A percentile compares a stretch with the other conserved stretches of the same genome.
These are phyloP conservation scores for Macquaria australasica DNA, from an alignment of 2,113 vertebrate genomes.

Conservation along the genomic window DNA sequence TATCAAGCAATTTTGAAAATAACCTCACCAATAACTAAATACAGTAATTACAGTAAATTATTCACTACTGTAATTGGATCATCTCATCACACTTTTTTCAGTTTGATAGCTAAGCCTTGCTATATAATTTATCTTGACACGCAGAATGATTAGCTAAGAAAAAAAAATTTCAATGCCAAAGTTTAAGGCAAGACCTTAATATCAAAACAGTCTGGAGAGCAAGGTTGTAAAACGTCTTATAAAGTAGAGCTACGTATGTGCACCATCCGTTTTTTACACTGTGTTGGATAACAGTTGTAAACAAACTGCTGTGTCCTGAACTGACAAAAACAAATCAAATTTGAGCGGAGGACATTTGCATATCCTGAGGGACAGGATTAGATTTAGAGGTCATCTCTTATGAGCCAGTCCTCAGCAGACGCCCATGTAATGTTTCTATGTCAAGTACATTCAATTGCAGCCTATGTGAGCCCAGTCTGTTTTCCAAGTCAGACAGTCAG, in stretches of 20 bases:
- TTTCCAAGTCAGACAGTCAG: slow-evolving; percentile 63
- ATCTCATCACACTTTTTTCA: slow-evolving; percentile 19
- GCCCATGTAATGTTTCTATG: slow-evolving; percentile 73
- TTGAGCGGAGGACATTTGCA: slow-evolving; percentile 83
- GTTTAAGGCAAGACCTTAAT: slow-evolving; percentile 8
- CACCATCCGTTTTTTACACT: slow-evolving; percentile 28
- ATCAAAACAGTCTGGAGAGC: slow-evolving; percentile 26
- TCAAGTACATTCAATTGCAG: slow-evolving; percentile 78
- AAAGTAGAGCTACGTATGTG: slow-evolving; percentile 7
- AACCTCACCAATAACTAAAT: neutral
- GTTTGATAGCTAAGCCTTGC: slow-evolving; percentile 9
- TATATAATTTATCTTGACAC: neutral
- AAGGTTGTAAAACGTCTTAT: slow-evolving; percentile 33
- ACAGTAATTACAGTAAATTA: neutral
- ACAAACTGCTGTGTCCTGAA: slow-evolving; percentile 76
- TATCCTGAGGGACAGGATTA: slow-evolving; percentile 84
- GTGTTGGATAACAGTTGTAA: slow-evolving; percentile 61
- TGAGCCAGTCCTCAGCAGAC: slow-evolving; percentile 74
- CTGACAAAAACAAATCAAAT: slow-evolving; percentile 83
- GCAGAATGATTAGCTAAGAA: slow-evolving; percentile 1
- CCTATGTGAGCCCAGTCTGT: slow-evolving; percentile 57
- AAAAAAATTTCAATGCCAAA: slow-evolving; percentile 1
- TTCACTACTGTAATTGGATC: slow-evolving; percentile 24
- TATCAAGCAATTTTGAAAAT: neutral
- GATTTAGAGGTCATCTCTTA: slow-evolving; percentile 84